Percentiles rank a stretch among this genome's conserved stretches.
Evolutionary conservation across 2,113 vertebrate species (phyloP).

Genomic region (Procavia capensis): DNA sequence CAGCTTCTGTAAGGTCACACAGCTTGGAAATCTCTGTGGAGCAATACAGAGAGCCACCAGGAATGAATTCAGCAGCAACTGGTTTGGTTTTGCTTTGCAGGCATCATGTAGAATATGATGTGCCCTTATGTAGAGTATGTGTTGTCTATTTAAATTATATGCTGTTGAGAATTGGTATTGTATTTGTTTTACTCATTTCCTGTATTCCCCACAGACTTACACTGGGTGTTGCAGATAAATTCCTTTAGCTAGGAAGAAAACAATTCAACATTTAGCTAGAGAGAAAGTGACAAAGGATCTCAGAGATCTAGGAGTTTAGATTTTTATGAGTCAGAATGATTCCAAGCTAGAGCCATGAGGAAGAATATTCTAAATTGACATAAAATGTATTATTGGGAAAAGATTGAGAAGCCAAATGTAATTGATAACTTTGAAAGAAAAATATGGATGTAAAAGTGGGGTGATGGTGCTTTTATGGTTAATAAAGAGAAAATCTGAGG

Average conservation of each 20-base stretch:
- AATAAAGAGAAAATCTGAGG: slow-evolving; percentile 41
- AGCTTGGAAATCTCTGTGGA: neutral
- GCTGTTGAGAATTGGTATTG: neutral
- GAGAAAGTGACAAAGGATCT: neutral
- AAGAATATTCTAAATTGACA: slow-evolving; percentile 17
- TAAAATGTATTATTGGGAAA: neutral
- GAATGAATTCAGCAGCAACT: neutral
- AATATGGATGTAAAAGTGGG: neutral
- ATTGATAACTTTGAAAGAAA: neutral
- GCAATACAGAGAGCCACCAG: neutral
- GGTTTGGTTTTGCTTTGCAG: neutral
- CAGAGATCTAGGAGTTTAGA: neutral
- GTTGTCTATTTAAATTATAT: slow-evolving; percentile 1
- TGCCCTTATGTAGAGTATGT: neutral
- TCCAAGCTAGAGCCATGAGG: neutral
- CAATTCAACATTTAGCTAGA: slow-evolving; percentile 5
- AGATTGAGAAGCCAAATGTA: slow-evolving; percentile 32
- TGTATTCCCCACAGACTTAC: neutral
- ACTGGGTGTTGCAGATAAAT: neutral
- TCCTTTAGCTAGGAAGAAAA: slow-evolving; percentile 21
- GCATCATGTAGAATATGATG: neutral
- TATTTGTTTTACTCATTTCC: neutral
- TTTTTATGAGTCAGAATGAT: slow-evolving; percentile 4
- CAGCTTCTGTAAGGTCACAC: neutral
- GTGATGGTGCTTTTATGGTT: neutral